phyloP scores from a whole-genome alignment of 2,113 vertebrate genomes.

The Ailuropoda melanoleuca region DNA sequence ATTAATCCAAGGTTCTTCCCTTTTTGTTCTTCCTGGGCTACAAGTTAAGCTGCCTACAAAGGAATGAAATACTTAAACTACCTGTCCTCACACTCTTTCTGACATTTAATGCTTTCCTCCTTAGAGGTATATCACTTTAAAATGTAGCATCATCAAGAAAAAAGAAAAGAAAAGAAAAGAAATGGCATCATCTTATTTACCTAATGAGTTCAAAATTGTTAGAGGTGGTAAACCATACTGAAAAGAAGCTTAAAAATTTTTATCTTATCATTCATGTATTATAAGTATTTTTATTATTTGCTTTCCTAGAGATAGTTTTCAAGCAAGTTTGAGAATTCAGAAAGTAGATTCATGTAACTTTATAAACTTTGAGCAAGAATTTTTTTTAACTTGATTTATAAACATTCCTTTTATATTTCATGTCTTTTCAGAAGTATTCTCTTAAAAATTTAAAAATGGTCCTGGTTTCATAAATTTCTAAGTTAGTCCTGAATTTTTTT shows the following conservation, averaged over 20 bases:
- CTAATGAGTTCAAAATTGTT: neutral
- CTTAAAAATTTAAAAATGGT: constrained; percentile 38
- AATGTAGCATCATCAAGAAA: neutral
- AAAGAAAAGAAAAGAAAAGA: neutral
- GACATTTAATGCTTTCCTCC: neutral
- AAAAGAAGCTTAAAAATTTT: constrained; percentile 25
- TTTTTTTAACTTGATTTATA: constrained; percentile 13
- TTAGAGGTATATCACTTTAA: neutral
- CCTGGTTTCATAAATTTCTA: constrained; percentile 6
- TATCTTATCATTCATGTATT: neutral
- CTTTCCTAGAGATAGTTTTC: neutral
- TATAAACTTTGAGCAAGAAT: neutral
- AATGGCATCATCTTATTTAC: neutral
- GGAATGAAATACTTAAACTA: neutral
- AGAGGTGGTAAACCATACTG: neutral
- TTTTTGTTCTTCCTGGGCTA: neutral
- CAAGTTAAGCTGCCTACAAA: neutral
- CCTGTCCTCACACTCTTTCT: neutral
- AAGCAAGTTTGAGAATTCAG: constrained; percentile 34
- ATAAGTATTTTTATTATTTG: constrained; percentile 16
- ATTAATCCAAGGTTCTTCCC: neutral
- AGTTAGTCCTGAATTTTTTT: neutral
- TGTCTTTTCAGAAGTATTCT: constrained; percentile 46
- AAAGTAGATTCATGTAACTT: constrained; percentile 26
- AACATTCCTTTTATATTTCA: constrained; percentile 43